A percentile compares a stretch with the other conserved stretches of the same genome.
phyloP scores from a whole-genome alignment of 1,140 invertebrate genomes.

The Papilio polyxenes region DNA sequence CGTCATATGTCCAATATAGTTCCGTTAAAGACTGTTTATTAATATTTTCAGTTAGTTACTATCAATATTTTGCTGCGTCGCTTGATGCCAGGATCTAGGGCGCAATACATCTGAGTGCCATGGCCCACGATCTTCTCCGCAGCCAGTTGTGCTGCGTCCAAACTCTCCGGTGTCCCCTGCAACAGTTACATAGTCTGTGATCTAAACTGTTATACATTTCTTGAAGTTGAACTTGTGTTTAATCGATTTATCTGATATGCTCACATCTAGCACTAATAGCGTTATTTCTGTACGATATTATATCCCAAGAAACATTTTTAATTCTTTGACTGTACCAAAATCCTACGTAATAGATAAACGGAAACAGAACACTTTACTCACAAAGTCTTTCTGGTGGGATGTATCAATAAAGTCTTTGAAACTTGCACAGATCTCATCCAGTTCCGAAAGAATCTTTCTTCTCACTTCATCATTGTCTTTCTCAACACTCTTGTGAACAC shows the following conservation, averaged over 20 bases:
- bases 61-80: constrained; percentile 54
- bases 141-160: constrained; percentile 50
- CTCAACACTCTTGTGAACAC: constrained; percentile 55
- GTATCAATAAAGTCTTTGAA: constrained; percentile 48
- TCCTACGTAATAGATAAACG: background rate
- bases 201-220: background rate
- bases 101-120: constrained; percentile 59
- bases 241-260: too few species aligned
- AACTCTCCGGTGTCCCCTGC: constrained; percentile 48
- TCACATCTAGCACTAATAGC: too few species aligned
- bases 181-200: constrained; percentile 3
- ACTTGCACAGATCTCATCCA: constrained; percentile 59
- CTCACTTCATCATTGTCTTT: constrained; percentile 49
- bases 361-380: constrained; percentile 42
- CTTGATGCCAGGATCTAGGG: constrained; percentile 55
- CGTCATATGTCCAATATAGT: too few species aligned
- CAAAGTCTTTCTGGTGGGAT: constrained; percentile 45
- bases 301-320: too few species aligned
- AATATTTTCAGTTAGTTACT: constrained; percentile 46
- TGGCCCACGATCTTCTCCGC: constrained; percentile 63
- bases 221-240: too few species aligned
- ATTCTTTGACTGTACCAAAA: too few species aligned
- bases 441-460: constrained; percentile 59
- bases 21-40: background rate
- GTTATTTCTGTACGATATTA: background rate